Conservation (phyloP, 2,888 invertebrate genomes). For the Apodemia duryi region DNA sequence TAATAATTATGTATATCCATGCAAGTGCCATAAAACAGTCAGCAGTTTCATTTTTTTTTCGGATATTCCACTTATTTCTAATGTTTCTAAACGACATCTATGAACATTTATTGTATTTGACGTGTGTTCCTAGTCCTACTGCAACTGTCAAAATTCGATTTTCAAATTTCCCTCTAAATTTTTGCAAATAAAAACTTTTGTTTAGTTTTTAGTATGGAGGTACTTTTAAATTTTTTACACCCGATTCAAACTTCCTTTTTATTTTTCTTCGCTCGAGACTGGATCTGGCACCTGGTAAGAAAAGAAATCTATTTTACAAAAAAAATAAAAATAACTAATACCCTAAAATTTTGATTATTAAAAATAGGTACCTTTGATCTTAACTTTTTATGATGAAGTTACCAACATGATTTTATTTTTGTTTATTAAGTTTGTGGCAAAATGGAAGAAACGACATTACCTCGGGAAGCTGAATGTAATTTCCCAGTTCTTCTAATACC, state of each 20-base stretch:
- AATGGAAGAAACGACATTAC: slow-evolving; percentile 46
- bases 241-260: slow-evolving; percentile 34
- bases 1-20: no score
- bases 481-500: slow-evolving; percentile 57
- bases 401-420: slow-evolving; percentile 26
- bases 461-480: slow-evolving; percentile 34
- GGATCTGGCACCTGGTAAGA: slow-evolving; percentile 56
- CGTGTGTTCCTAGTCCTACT: no score
- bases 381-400: slow-evolving; percentile 50
- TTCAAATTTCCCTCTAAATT: not conserved
- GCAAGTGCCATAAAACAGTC: no score
- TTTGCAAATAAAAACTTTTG: not conserved
- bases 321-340: slow-evolving; percentile 22
- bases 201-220: not conserved
- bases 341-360: slow-evolving; percentile 32
- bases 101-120: no score
- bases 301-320: slow-evolving; percentile 37
- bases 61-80: not conserved
- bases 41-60: not conserved
- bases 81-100: not conserved
- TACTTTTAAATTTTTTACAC: slow-evolving; percentile 2
- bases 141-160: not conserved
- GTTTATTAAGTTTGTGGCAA: slow-evolving; percentile 31
- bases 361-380: slow-evolving; percentile 16
- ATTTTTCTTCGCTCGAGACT: slow-evolving; percentile 34